These are phyloP conservation scores for Poeciliopsis retropinna DNA, from an alignment of 2,113 vertebrate species.

Conservation along the genomic window DNA sequence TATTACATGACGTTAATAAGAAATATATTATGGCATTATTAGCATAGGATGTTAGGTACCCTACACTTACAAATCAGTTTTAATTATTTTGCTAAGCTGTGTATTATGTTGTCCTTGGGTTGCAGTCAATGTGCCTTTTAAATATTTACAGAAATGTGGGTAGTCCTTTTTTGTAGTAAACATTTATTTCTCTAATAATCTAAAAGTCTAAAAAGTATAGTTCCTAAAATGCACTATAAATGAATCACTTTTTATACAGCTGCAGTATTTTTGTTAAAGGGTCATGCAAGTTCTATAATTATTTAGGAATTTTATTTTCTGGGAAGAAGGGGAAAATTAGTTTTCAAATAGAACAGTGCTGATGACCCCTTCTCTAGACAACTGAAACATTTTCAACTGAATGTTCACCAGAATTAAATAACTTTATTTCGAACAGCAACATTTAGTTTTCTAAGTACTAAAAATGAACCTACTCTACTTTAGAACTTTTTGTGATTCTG, in stretches of 20 bases:
- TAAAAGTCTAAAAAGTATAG: not conserved
- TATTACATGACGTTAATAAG: not conserved
- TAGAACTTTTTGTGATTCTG: constrained; percentile 2
- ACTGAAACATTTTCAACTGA: too few relatives aligned
- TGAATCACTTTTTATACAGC: not conserved
- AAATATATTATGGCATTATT: not conserved
- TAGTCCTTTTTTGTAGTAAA: not conserved
- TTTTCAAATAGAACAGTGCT: too few relatives aligned
- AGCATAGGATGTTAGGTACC: too few relatives aligned
- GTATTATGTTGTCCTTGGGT: not conserved
- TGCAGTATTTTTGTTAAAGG: not conserved
- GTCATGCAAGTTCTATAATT: too few relatives aligned
- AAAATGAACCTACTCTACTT: constrained; percentile 28
- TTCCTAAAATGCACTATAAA: not conserved
- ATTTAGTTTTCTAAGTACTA: not conserved
- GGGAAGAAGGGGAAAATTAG: too few relatives aligned
- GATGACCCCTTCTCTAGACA: too few relatives aligned
- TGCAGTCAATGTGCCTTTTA: not conserved
- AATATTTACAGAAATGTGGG: not conserved
- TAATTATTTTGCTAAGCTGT: not conserved
- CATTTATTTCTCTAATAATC: not conserved
- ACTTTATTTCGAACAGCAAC: not conserved
- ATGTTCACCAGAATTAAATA: not conserved
- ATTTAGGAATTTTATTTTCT: too few relatives aligned
- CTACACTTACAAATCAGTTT: too few relatives aligned